phyloP scores from a whole-genome alignment of 2,888 invertebrate genomes.

The Dermolepida albohirtum region DNA sequence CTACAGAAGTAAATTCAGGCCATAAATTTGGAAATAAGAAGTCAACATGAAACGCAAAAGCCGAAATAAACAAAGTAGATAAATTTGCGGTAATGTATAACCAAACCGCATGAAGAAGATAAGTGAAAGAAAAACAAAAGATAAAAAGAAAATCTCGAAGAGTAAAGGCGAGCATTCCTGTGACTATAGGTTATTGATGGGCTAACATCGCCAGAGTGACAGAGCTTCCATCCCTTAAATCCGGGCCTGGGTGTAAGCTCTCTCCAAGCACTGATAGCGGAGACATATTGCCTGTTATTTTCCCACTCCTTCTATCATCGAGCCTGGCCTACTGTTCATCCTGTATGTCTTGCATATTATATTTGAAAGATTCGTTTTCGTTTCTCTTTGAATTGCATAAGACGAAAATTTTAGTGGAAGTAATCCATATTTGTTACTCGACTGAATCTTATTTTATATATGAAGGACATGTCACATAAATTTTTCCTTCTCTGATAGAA shows the following conservation, averaged over 20 bases:
- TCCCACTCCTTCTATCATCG: conserved; percentile 38
- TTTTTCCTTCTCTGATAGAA: too few species aligned
- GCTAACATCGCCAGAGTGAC: conserved; percentile 40
- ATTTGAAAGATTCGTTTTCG: background rate
- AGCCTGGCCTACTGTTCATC: conserved; percentile 23
- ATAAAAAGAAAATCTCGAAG: conserved; percentile 35
- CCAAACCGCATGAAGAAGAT: conserved; percentile 37
- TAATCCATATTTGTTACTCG: background rate
- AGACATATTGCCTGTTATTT: conserved; percentile 46
- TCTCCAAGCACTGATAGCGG: conserved; percentile 43
- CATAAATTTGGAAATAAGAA: conserved; percentile 7
- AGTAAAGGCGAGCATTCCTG: conserved; percentile 22
- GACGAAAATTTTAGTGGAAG: background rate
- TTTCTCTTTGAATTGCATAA: conserved; percentile 8
- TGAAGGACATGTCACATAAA: too few species aligned
- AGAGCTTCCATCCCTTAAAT: conserved; percentile 41
- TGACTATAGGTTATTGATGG: conserved; percentile 43
- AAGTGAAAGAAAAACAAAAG: conserved; percentile 41
- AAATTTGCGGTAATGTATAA: conserved; percentile 43
- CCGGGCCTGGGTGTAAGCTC: conserved; percentile 42
- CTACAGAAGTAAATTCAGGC: background rate
- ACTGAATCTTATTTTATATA: background rate
- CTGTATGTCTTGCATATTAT: background rate
- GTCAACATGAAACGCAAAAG: conserved; percentile 8
- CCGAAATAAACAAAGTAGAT: conserved; percentile 26